A percentile compares a stretch with the other conserved stretches of the same genome.
These are phyloP conservation scores for Mormyrus lacerda DNA, from an alignment of 2,113 vertebrate species.

Conservation along the genomic window DNA sequence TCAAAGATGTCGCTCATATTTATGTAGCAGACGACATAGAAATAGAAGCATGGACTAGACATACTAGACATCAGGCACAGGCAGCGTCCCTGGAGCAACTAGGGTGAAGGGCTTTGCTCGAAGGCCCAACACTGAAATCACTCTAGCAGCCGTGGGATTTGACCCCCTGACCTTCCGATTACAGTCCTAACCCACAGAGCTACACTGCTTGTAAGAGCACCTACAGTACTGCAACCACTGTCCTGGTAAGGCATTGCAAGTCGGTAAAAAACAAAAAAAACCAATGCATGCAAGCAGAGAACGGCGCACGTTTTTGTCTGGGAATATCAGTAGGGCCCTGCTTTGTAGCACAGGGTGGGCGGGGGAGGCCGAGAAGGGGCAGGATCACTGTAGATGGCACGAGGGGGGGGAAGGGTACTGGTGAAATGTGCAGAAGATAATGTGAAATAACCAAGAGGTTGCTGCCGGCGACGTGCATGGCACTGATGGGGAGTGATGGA, in stretches of 20 bases:
- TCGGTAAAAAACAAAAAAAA: background rate
- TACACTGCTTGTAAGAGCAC: background rate
- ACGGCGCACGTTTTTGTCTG: background rate
- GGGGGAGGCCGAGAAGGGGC: constrained; percentile 17
- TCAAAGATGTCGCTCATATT: background rate
- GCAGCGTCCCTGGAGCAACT: background rate
- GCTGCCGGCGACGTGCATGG: background rate
- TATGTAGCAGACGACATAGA: background rate
- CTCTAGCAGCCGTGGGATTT: background rate
- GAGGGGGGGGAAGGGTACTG: background rate
- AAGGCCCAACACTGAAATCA: background rate
- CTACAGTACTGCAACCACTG: background rate
- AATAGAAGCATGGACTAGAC: no score
- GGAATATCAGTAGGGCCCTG: background rate
- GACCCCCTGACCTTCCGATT: background rate
- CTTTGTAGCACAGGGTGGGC: background rate
- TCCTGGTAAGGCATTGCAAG: background rate
- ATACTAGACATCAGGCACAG: background rate
- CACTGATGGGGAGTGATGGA: background rate
- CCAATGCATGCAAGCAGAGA: background rate
- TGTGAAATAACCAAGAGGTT: background rate
- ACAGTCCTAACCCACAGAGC: background rate
- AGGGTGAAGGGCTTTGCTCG: background rate
- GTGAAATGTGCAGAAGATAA: background rate
- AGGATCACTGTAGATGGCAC: constrained; percentile 5